Base-by-base conservation (phyloP, 92 coral and sea anemone genomes). In the Porites divaricata region DNA sequence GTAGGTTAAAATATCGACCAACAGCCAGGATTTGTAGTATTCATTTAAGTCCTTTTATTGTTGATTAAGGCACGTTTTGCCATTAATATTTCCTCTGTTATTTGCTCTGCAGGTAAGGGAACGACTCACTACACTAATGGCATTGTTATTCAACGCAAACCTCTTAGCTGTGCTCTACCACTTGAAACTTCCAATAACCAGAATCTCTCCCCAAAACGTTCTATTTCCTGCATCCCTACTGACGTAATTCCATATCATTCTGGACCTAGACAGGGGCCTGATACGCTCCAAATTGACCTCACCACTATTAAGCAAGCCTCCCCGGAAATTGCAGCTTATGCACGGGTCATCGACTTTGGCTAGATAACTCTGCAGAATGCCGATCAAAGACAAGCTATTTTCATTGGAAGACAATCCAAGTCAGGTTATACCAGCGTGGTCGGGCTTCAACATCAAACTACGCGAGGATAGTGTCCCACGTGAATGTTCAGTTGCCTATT, bases 111-210 rank as follows among this genome's bases (percentile, higher is more conserved):
- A 85, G 89, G 94, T 24, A 74, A 77, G 75, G 91, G 84, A 9
- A 87, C 94, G 19, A 87, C 94, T 50, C 89, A 91, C 62, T 84
- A 81, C 76, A 85, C 89, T 25, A 91, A 87, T 78, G 94, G 87
- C 16, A 91, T 91, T 65, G 80, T 91, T 28, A 45, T 91, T 58
- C 94, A 91, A 52, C 76, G 88, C 15, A 80, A 58, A 50, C 75
- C 41, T 75, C 75, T 61, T 49, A 87, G 84, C 16, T 86, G 85
- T 70, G 88, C 77, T 16, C 53, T 41, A 61, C 82, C 93, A 2
- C 87, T 86, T 19, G 90, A 68, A 59, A 84, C 66, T 69, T 78
- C 21, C 68, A 77, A 63, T 79, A 64, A 54, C 19, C 52, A 69
- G 74, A 68, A 70, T 23, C 92, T 84, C 11, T 67, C 78, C 48